A percentile compares a stretch with the other conserved stretches of the same genome.
Conservation (phyloP, 2,797 vertebrate species). For the Serranus cabrilla region DNA sequence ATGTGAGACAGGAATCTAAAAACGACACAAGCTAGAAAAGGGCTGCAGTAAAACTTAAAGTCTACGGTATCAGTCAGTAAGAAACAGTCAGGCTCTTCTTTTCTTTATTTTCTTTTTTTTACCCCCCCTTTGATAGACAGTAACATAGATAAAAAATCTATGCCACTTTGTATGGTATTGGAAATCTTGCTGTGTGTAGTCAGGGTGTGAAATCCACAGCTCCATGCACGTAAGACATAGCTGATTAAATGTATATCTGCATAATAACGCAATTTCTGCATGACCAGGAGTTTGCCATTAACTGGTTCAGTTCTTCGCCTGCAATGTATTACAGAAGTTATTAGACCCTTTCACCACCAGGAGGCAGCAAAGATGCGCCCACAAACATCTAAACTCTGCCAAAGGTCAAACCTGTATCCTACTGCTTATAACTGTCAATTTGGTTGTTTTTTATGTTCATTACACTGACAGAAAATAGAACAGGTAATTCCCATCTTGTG, state of each 20-base stretch:
- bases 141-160: background rate
- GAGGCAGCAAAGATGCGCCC: constrained; percentile 31
- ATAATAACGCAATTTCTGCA: background rate
- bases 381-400: constrained; percentile 15
- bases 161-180: background rate
- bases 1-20: constrained; percentile 45
- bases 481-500: background rate
- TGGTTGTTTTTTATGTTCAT: no score
- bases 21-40: background rate
- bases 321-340: background rate
- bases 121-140: background rate
- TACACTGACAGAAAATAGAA: background rate
- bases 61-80: background rate
- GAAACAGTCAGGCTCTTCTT: background rate
- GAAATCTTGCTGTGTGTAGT: background rate
- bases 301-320: background rate
- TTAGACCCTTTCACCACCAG: constrained; percentile 45
- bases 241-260: background rate
- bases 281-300: background rate
- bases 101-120: background rate
- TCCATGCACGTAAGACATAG: background rate
- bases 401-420: constrained; percentile 39
- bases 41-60: background rate
- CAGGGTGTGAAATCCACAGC: no score
- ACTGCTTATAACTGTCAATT: background rate